Base-by-base conservation (phyloP, 2,797 vertebrate genomes). In the Myioborus miniatus region DNA sequence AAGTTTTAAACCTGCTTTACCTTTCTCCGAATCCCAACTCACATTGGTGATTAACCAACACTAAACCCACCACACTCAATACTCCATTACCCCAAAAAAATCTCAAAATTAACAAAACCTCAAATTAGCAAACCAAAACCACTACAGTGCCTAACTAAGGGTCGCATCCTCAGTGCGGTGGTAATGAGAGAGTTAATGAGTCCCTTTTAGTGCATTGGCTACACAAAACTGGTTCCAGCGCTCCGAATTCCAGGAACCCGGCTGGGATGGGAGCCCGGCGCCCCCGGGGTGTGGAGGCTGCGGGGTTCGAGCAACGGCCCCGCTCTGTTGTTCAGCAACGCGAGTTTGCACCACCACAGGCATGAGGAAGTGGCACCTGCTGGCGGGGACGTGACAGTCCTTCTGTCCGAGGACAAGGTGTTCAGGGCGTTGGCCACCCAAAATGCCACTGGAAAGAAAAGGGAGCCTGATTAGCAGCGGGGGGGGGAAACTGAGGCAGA, bases 341-440 rank as follows among this genome's bases (percentile, higher is more conserved):
- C 23, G 67, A 70, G 44, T 2, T 91, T 41, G 67, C 10, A 5
- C 46, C 9, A 12, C 92, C 90, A 8, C 92, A 95, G 86, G 93
- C 93, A 96, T 43, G 90, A 95, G 94, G 94, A 96, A 96, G 63
- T 78, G 44, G 63, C 65, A 88, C 34, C 59, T 21, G 23, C 60
- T 83, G 16, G 0, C 0, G 0, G 50, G 80, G 92, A 90, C 39
- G n/a, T 79, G 94, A 90, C 80, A 53, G 55, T 7, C 16, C 58
- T 81, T 22, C 76, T 56, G 26, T 20, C 36, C 1, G 0, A 60
- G 89, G 47, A 82, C 30, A 0, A 91, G 39, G n/a, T 65, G 59
- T 79, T 89, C 81, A 27, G 67, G 93, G 88, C 3, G 21, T 86
- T 91, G 77, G 59, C 67, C 70, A 24, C 59, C 65, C 70, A 81